Evolutionary conservation across 2,113 vertebrate genomes (phyloP).

Genomic region (Uropsilus gracilis): DNA sequence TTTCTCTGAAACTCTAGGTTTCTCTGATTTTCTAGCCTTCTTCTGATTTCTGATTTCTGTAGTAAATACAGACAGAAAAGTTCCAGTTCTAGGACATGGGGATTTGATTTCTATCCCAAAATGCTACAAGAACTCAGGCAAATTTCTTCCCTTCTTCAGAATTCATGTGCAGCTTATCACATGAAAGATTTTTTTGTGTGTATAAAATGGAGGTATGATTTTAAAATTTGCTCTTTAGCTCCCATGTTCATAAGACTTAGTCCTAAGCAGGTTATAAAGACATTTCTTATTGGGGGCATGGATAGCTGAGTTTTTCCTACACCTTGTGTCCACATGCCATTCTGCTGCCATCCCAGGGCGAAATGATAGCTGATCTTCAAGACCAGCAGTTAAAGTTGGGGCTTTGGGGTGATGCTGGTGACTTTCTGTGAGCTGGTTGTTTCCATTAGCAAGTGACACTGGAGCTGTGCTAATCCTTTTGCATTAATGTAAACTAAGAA

Average conservation of each 20-base stretch:
- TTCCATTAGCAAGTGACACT: not conserved
- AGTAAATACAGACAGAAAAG: not conserved
- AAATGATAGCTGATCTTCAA: not conserved
- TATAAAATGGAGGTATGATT: not conserved
- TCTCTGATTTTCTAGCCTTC: not conserved
- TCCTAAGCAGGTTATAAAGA: not conserved
- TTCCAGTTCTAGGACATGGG: not conserved
- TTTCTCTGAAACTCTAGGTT: not conserved
- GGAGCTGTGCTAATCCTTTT: conserved; percentile 12
- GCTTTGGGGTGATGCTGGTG: not conserved
- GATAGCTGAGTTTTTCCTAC: not conserved
- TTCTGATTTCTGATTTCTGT: not conserved
- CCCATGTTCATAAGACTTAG: not conserved
- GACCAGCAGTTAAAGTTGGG: not conserved
- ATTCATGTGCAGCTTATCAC: not conserved
- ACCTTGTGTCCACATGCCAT: not conserved
- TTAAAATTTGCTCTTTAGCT: not conserved
- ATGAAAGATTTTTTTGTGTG: not conserved
- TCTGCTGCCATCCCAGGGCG: not conserved
- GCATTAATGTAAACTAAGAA: conserved; percentile 36
- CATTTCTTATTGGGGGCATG: not conserved
- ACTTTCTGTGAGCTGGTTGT: conserved; percentile 18
- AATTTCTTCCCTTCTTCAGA: not conserved
- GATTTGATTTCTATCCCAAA: not conserved
- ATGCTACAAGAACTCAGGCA: not conserved